phyloP scores from a whole-genome alignment of 2,888 invertebrate genomes.

The Phaonia tiefii region DNA sequence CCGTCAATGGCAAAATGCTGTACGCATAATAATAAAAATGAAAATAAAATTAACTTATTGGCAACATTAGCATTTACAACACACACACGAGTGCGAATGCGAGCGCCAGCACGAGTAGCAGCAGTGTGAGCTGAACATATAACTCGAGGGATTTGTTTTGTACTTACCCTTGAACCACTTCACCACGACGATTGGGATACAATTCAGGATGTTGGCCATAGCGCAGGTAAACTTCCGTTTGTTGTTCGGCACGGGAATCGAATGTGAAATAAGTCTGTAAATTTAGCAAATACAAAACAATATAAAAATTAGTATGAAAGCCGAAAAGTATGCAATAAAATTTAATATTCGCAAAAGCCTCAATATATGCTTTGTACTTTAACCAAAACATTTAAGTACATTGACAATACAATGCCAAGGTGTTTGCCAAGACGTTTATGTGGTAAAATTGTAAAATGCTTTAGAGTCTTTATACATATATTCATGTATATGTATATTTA shows the following conservation, averaged over 20 bases:
- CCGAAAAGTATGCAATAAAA: constrained; percentile 30
- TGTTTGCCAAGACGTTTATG: constrained; percentile 9
- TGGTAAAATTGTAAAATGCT: constrained; percentile 2
- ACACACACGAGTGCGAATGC: constrained; percentile 41
- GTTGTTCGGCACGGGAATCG: constrained; percentile 93
- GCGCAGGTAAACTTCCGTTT: constrained; percentile 92
- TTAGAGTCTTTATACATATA: too few species aligned
- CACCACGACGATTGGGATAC: constrained; percentile 93
- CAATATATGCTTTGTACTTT: constrained; percentile 30
- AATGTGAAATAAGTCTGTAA: constrained; percentile 89
- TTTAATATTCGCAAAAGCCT: constrained; percentile 20
- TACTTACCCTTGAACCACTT: constrained; percentile 91
- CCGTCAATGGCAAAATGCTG: constrained; percentile 21
- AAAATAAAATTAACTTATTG: constrained; percentile 69
- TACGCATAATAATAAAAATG: constrained; percentile 59
- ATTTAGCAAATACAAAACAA: constrained; percentile 43
- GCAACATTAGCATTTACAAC: constrained; percentile 73
- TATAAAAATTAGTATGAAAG: constrained; percentile 47
- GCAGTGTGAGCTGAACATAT: neutral
- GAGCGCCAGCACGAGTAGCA: neutral
- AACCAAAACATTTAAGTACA: constrained; percentile 12
- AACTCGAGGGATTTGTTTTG: constrained; percentile 25
- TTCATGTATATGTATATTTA: too few species aligned
- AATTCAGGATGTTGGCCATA: constrained; percentile 97
- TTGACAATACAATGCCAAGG: neutral